phyloP scores from a whole-genome alignment of 2,113 vertebrate species.

The Rhabdomys dilectus region DNA sequence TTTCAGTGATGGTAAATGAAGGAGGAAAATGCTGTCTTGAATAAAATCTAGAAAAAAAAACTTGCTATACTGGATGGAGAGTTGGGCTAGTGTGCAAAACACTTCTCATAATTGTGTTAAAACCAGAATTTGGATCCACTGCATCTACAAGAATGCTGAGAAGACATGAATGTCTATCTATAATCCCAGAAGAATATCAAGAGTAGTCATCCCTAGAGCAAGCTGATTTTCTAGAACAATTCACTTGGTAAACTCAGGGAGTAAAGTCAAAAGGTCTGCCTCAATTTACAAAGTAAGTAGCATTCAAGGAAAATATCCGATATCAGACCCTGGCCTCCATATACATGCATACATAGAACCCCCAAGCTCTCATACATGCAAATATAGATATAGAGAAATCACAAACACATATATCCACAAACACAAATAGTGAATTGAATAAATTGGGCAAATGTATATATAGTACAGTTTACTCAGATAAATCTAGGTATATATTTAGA shows the following conservation, averaged over 20 bases:
- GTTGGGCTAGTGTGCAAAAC: background rate
- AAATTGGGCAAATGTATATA: background rate
- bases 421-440: background rate
- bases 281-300: background rate
- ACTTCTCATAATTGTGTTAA: background rate
- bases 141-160: background rate
- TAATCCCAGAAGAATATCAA: background rate
- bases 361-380: background rate
- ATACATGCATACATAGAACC: background rate
- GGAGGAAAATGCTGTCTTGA: background rate
- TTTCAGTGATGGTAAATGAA: background rate
- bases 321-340: background rate
- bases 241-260: background rate
- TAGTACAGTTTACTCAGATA: background rate
- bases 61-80: background rate
- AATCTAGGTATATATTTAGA: background rate
- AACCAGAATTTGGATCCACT: background rate
- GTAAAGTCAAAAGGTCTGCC: background rate
- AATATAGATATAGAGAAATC: background rate
- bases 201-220: background rate
- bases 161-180: background rate
- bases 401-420: background rate
- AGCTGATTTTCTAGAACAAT: background rate
- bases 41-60: background rate
- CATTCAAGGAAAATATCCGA: background rate